Evolutionary conservation across 2,888 invertebrate species (phyloP).

Genomic region (Tetheella fluctuosa): DNA sequence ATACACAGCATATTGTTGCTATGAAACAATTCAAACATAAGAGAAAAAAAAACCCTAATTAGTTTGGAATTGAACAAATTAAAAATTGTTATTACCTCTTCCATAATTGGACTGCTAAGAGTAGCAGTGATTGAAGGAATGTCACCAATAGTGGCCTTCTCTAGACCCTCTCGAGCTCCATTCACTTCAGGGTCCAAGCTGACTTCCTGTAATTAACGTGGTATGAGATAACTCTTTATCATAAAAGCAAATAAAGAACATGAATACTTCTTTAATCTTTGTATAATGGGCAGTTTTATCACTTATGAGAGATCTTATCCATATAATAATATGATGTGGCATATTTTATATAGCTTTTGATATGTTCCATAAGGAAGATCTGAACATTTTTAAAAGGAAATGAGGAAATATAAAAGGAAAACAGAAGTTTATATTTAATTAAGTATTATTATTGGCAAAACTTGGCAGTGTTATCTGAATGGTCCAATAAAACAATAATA

Average conservation of each 20-base stretch:
- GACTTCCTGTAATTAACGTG: conserved; percentile 65
- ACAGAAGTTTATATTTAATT: not conserved
- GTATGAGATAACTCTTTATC: too few species aligned
- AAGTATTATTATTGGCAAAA: not conserved
- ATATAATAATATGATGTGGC: too few species aligned
- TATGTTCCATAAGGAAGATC: not conserved
- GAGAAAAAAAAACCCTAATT: too few species aligned
- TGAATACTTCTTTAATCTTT: too few species aligned
- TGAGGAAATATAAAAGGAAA: not conserved
- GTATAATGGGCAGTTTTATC: too few species aligned
- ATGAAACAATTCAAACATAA: too few species aligned
- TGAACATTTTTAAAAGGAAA: not conserved
- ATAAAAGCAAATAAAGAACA: too few species aligned
- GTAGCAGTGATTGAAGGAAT: conserved; percentile 76
- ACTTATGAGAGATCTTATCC: too few species aligned
- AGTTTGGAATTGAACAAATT: too few species aligned
- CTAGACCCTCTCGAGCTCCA: conserved; percentile 69
- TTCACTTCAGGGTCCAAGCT: conserved; percentile 75
- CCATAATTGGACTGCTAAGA: conserved; percentile 82
- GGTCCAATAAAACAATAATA: not conserved
- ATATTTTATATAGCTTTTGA: not conserved
- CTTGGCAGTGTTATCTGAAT: not conserved
- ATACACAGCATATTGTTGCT: too few species aligned
- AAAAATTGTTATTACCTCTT: conserved; percentile 74
- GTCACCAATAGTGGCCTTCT: conserved; percentile 66